Evolutionary conservation across 2,113 vertebrate species (phyloP).

Genomic region (Tor tambroides): DNA sequence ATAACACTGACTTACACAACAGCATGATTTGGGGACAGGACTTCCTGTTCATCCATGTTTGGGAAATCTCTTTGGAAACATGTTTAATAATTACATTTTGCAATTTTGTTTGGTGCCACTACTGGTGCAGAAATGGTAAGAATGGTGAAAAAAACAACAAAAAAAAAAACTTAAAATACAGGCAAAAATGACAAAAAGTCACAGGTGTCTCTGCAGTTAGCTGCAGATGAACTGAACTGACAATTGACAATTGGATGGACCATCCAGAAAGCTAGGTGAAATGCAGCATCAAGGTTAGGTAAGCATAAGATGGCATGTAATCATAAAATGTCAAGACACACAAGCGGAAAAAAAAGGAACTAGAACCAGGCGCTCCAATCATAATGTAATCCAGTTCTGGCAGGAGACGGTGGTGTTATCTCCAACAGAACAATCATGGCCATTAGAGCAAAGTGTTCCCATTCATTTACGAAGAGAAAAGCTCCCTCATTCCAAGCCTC

Average conservation of each 20-base stretch:
- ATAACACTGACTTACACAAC: background rate
- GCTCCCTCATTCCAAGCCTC: constrained; percentile 48
- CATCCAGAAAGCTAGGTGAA: background rate
- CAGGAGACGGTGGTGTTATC: constrained; percentile 66
- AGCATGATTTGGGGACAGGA: background rate
- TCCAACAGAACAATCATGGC: constrained; percentile 71
- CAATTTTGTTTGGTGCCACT: background rate
- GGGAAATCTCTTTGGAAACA: background rate
- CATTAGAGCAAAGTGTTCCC: constrained; percentile 78
- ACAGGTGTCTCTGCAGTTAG: background rate
- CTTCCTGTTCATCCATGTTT: background rate
- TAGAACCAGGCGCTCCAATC: constrained; percentile 67
- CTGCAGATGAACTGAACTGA: constrained; percentile 1
- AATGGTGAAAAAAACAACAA: no score
- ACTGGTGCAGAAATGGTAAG: background rate
- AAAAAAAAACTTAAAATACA: no score
- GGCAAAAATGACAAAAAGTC: background rate
- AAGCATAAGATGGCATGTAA: constrained; percentile 37
- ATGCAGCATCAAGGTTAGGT: constrained; percentile 20
- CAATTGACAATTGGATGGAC: background rate
- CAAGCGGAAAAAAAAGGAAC: constrained; percentile 13
- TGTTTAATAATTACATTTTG: background rate
- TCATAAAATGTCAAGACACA: constrained; percentile 39
- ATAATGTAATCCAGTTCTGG: constrained; percentile 66
- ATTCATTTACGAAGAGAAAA: constrained; percentile 66